phyloP scores from a whole-genome alignment of 2,888 invertebrate species.

The Mechanitis mazaeus region DNA sequence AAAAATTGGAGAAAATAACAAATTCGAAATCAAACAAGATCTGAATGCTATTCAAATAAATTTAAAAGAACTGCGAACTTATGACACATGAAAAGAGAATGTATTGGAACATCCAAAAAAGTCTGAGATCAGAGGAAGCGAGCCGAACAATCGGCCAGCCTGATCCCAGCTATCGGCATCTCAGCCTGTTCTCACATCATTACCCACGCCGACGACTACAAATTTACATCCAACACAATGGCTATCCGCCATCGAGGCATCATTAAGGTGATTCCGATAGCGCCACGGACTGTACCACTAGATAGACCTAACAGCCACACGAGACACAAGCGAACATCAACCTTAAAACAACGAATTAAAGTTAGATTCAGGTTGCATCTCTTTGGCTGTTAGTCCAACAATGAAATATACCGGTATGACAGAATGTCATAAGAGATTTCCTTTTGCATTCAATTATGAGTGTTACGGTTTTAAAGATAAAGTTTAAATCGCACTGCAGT shows the following conservation, averaged over 20 bases:
- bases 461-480: slow-evolving; percentile 37
- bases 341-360: slow-evolving; percentile 39
- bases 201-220: slow-evolving; percentile 77
- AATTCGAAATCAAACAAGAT: not conserved
- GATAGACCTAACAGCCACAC: slow-evolving; percentile 44
- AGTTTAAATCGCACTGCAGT: slow-evolving; percentile 48
- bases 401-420: slow-evolving; percentile 43
- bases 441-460: slow-evolving; percentile 33
- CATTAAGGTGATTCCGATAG: slow-evolving; percentile 78
- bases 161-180: slow-evolving; percentile 49
- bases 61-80: slow-evolving; percentile 15
- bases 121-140: slow-evolving; percentile 19
- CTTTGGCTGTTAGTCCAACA: slow-evolving; percentile 48
- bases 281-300: slow-evolving; percentile 54
- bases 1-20: not conserved
- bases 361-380: slow-evolving; percentile 32
- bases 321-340: slow-evolving; percentile 36
- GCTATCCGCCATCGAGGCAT: slow-evolving; percentile 77
- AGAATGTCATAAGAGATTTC: slow-evolving; percentile 68
- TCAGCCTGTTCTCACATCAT: slow-evolving; percentile 78
- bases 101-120: slow-evolving; percentile 25
- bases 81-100: slow-evolving; percentile 26
- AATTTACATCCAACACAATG: slow-evolving; percentile 77
- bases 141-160: slow-evolving; percentile 26
- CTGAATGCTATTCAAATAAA: slow-evolving; percentile 2